These are phyloP conservation scores for Tragelaphus scriptus DNA, from an alignment of 2,113 vertebrate species.

Conservation along the genomic window DNA sequence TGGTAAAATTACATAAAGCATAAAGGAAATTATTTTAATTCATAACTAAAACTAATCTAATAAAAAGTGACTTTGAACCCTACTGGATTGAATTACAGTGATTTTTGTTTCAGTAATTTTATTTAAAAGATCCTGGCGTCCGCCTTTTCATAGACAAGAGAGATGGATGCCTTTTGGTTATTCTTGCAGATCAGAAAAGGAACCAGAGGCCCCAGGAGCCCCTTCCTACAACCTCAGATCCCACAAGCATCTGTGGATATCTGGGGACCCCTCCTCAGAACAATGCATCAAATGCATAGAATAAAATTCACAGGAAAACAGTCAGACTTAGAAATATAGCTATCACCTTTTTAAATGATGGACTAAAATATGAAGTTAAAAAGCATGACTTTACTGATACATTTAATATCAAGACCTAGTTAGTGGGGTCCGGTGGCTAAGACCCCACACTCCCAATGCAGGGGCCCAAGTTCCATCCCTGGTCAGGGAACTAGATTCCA, in stretches of 20 bases:
- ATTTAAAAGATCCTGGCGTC: background rate
- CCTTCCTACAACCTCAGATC: background rate
- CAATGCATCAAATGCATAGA: background rate
- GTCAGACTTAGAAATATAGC: background rate
- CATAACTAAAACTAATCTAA: slow-evolving; percentile 25
- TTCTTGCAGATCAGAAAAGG: background rate
- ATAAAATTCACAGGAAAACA: background rate
- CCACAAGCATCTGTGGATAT: background rate
- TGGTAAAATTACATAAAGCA: background rate
- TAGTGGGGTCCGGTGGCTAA: background rate
- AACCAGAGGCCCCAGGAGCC: background rate
- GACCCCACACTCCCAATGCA: background rate
- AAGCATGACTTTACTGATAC: background rate
- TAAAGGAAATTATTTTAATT: background rate
- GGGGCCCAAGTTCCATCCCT: background rate
- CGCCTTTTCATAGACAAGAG: background rate
- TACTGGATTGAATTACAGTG: background rate
- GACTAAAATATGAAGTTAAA: background rate
- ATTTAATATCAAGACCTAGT: background rate
- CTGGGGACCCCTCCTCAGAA: background rate
- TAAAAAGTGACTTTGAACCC: background rate
- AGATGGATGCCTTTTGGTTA: background rate
- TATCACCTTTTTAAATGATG: background rate
- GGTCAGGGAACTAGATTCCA: background rate
- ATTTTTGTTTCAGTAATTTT: slow-evolving; percentile 9